These are phyloP conservation scores for Odocoileus hemionus DNA, from an alignment of 2,113 vertebrate genomes.

Conservation along the genomic window DNA sequence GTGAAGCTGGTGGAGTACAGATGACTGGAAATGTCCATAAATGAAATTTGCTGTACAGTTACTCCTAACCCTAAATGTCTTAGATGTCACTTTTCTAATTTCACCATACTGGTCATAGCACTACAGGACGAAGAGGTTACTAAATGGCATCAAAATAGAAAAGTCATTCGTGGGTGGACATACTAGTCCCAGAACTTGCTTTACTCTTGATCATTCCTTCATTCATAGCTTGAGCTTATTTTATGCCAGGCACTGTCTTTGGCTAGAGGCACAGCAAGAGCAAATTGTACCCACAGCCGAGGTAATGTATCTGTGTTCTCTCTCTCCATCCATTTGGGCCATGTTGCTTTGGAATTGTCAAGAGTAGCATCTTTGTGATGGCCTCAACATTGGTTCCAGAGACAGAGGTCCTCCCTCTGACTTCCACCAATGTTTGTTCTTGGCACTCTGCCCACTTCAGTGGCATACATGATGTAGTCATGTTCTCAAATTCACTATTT, in stretches of 20 bases:
- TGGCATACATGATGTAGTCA: not conserved
- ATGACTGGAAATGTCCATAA: not conserved
- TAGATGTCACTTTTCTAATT: not conserved
- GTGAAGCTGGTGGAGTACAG: not conserved
- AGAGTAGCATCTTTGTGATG: not conserved
- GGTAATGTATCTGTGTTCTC: not conserved
- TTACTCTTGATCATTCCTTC: not conserved
- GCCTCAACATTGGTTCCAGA: not conserved
- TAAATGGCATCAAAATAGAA: not conserved
- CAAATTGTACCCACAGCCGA: not conserved
- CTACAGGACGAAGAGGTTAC: not conserved
- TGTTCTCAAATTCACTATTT: not conserved
- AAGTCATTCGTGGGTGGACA: not conserved
- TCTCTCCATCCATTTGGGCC: not conserved
- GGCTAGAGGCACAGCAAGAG: not conserved
- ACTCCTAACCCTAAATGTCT: not conserved
- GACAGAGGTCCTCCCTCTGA: not conserved
- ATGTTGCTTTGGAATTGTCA: not conserved
- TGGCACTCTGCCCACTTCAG: not conserved
- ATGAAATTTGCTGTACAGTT: not conserved
- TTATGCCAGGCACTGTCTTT: not conserved
- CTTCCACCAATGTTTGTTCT: not conserved
- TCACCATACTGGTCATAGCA: not conserved
- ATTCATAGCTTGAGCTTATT: not conserved
- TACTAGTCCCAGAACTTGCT: not conserved